Evolutionary conservation across 1,140 invertebrate species (phyloP), one percentile per base, ranked within the genome.

Genomic region (Drosophila equinoxialis): DNA sequence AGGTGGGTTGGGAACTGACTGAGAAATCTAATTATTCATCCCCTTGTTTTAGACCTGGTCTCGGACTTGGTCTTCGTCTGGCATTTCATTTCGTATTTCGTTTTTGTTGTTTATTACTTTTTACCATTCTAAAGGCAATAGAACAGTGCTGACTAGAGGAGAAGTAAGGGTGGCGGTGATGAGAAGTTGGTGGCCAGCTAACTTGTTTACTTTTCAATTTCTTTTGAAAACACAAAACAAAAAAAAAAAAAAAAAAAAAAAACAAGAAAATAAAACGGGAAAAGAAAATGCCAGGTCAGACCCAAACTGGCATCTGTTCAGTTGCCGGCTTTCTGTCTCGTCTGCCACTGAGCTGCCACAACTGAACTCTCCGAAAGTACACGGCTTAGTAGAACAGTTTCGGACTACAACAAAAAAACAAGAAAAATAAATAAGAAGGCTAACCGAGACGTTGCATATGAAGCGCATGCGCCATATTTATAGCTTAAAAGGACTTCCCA

Each of bases 21-120:
- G 84, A 89, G 90, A 86, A 91, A 91, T 91, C 90, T 91, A 91
- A 91, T 91, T 91, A 91, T 91, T 90, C 90, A 91, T 91, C 77
- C 75, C 81, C 79, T 84, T 91, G 89, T 81, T 71, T 51, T 51
- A 51, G 45, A 51, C 45, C 45, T 33, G 23, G 30, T 58, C 55
- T 66, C 55, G 61, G 58, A 64, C 65, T 58, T 75, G 59, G 41
- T 63, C 63, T 74, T 74, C 58, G 59, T 65, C 61, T 74, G 48
- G 62, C 57, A 57, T 71, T 65, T 58, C 58, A 55, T 48, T 72
- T 65, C 54, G 11, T n/a, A 20, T 63, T 64, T 39, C 20, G 17
- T 60, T 68, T 72, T 63, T 39, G 11, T 66, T 74, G 48, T 67
- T 54, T 51, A 54, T 45, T 51, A 51, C 45, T 60, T 72, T 77